A percentile compares a stretch with the other conserved stretches of the same genome.
These are phyloP conservation scores for Drosophila obscura DNA, from an alignment of 1,140 invertebrate genomes.

Conservation along the genomic window DNA sequence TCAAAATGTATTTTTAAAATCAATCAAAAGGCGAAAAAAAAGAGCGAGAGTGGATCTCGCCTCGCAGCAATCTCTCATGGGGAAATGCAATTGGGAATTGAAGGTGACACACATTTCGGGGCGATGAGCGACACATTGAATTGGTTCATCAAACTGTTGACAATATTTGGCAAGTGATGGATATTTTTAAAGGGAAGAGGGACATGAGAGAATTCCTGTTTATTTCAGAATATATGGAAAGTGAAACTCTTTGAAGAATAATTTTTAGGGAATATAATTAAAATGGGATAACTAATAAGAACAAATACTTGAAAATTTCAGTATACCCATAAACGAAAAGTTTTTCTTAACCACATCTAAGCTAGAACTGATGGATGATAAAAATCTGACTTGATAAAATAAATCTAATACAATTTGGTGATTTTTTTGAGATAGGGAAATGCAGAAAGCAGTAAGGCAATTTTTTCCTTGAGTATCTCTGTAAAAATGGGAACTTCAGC, in stretches of 20 bases:
- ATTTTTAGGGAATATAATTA: not conserved
- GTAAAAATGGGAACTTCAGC: too few relatives aligned
- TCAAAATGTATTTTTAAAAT: constrained; percentile 75
- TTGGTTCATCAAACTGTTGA: constrained; percentile 51
- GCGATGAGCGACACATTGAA: constrained; percentile 45
- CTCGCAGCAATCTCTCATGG: constrained; percentile 8
- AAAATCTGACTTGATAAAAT: not conserved
- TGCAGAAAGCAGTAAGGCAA: too few relatives aligned
- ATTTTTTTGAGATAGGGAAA: too few relatives aligned
- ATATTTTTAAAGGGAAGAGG: not conserved
- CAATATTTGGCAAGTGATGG: constrained; percentile 25
- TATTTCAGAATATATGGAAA: not conserved
- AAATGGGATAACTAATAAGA: too few relatives aligned
- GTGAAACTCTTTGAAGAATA: not conserved
- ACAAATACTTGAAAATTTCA: too few relatives aligned
- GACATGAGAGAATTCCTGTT: not conserved
- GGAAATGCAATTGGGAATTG: constrained; percentile 38
- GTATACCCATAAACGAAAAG: too few relatives aligned
- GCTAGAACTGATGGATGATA: not conserved
- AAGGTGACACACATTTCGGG: constrained; percentile 22
- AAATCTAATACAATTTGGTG: too few relatives aligned
- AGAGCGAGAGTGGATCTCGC: not conserved
- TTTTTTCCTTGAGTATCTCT: too few relatives aligned
- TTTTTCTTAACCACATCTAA: too few relatives aligned
- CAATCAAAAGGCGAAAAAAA: constrained; percentile 59